Percentiles rank a stretch among this genome's conserved stretches.
phyloP scores from a whole-genome alignment of 2,888 invertebrate genomes.

The Lithophane ornitopus region DNA sequence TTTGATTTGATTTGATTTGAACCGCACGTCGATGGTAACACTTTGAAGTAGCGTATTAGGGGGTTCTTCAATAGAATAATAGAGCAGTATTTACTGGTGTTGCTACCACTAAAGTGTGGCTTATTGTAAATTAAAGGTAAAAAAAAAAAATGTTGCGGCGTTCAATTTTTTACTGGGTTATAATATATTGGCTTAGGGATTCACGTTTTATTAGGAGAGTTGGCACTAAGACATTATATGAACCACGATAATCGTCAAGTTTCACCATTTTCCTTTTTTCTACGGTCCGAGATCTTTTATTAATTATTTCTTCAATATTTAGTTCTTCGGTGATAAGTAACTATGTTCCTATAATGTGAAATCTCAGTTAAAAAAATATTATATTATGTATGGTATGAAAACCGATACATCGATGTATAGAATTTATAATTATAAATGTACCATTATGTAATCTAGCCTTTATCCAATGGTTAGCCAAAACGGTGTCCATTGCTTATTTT shows the following conservation, averaged over 20 bases:
- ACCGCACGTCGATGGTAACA: neutral
- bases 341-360: constrained; percentile 31
- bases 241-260: neutral
- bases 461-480: neutral
- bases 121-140: neutral
- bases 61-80: neutral
- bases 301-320: constrained; percentile 7
- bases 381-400: neutral
- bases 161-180: neutral
- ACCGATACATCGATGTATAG: neutral
- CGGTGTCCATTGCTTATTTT: neutral
- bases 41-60: neutral
- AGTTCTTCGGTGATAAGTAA: constrained; percentile 15
- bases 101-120: neutral
- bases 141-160: neutral
- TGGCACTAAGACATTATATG: neutral
- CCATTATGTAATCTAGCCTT: neutral
- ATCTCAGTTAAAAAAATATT: neutral
- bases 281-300: constrained; percentile 4
- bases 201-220: neutral
- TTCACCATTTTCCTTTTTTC: constrained; percentile 2
- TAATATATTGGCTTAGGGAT: neutral
- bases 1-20: too few relatives aligned
- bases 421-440: constrained; percentile 6
- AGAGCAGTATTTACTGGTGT: neutral